These are phyloP conservation scores for Callorhinus ursinus DNA, from an alignment of 2,113 vertebrate species.

Conservation along the genomic window DNA sequence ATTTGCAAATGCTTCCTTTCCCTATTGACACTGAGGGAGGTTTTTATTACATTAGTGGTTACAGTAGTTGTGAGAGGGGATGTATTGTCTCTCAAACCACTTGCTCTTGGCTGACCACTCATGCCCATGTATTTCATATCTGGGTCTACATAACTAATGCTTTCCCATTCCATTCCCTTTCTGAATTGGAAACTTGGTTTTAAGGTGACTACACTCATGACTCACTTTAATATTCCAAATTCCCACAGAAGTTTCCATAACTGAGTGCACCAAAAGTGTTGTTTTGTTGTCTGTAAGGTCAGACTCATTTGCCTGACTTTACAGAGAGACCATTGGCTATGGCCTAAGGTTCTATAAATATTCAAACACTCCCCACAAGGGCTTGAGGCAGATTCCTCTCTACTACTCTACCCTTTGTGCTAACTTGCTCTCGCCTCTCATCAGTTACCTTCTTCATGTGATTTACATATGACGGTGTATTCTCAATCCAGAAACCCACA, in stretches of 20 bases:
- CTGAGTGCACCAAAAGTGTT: not conserved
- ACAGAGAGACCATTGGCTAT: not conserved
- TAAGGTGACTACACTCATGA: not conserved
- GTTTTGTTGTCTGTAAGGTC: not conserved
- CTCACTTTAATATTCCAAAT: not conserved
- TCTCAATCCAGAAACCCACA: not conserved
- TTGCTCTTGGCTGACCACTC: accelerated
- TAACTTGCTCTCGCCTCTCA: too few species aligned
- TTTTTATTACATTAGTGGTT: not conserved
- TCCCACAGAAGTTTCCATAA: not conserved
- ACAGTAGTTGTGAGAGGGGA: accelerated
- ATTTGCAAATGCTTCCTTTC: not conserved
- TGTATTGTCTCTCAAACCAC: not conserved
- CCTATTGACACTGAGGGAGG: not conserved
- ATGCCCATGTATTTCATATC: accelerated
- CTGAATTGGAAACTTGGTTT: not conserved
- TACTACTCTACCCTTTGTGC: accelerated
- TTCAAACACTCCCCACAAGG: not conserved
- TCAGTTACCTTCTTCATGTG: not conserved
- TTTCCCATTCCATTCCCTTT: not conserved
- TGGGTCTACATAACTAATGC: not conserved
- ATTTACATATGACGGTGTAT: accelerated
- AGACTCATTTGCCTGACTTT: not conserved
- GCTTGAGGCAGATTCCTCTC: not conserved
- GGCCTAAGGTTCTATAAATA: not conserved